Conservation (phyloP, 2,797 vertebrate species). For the Sylvilagus floridanus region DNA sequence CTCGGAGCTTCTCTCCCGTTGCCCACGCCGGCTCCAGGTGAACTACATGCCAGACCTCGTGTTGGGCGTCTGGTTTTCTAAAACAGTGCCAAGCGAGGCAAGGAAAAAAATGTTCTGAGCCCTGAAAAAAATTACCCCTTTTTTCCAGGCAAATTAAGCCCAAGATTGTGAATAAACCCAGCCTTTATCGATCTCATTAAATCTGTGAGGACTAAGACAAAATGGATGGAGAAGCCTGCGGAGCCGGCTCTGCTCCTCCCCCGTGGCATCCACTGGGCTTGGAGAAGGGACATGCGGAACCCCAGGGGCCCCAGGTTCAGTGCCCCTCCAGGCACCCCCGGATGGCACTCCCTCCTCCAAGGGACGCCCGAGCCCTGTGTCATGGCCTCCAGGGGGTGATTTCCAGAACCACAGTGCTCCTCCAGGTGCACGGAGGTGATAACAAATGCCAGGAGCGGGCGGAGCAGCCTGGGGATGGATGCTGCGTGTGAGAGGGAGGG, state of each 20-base stretch:
- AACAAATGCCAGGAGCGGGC: background rate
- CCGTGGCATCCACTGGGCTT: fast-evolving
- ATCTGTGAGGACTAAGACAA: background rate
- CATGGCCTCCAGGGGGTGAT: background rate
- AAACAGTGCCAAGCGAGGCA: background rate
- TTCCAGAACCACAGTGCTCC: background rate
- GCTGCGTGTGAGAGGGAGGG: background rate
- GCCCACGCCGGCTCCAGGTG: background rate
- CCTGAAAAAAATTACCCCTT: background rate
- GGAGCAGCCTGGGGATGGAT: background rate
- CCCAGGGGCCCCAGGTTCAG: background rate
- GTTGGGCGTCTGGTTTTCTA: background rate
- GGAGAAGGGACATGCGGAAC: background rate
- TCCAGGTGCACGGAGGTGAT: background rate
- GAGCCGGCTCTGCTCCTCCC: background rate
- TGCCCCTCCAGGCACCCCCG: background rate
- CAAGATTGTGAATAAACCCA: background rate
- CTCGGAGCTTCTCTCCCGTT: background rate
- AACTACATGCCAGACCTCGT: background rate
- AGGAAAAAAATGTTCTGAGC: background rate
- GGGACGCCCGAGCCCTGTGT: background rate
- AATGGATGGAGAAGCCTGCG: background rate
- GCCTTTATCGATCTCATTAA: constrained; percentile 30
- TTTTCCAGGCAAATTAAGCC: constrained; percentile 64
- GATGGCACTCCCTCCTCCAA: background rate